Percentiles rank a stretch among this genome's conserved stretches.
phyloP scores from a whole-genome alignment of 2,888 invertebrate species.

The Tridacna crocea region DNA sequence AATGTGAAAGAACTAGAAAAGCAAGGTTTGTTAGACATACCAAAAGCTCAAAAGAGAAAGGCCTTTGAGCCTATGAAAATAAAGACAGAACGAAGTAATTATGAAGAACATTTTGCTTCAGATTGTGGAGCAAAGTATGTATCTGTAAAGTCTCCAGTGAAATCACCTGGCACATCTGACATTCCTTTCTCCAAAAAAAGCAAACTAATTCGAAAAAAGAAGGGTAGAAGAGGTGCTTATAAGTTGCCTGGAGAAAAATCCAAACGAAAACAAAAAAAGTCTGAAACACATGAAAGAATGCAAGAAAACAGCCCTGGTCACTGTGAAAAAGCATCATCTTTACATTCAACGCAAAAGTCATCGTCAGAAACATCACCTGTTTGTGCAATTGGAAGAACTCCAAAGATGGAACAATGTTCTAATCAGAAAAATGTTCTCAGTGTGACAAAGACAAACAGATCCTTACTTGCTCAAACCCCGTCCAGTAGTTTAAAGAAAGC shows the following conservation, averaged over 20 bases:
- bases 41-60: constrained; percentile 56
- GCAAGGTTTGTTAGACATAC: constrained; percentile 59
- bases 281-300: neutral
- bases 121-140: constrained; percentile 27
- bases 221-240: constrained; percentile 59
- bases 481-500: constrained; percentile 22
- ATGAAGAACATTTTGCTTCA: constrained; percentile 6
- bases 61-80: constrained; percentile 62
- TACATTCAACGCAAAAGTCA: neutral
- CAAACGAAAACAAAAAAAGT: constrained; percentile 24
- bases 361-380: neutral
- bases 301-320: constrained; percentile 8
- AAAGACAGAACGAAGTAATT: constrained; percentile 25
- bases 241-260: constrained; percentile 64
- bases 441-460: neutral
- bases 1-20: constrained; percentile 65
- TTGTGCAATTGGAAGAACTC: neutral
- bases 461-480: constrained; percentile 13
- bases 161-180: constrained; percentile 46
- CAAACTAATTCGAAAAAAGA: constrained; percentile 51
- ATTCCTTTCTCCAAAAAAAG: constrained; percentile 52
- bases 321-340: neutral
- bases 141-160: constrained; percentile 46
- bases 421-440: neutral
- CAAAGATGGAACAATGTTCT: neutral